These are phyloP conservation scores for Hozukius guyotensis DNA, from an alignment of 2,797 vertebrate genomes.

Conservation along the genomic window DNA sequence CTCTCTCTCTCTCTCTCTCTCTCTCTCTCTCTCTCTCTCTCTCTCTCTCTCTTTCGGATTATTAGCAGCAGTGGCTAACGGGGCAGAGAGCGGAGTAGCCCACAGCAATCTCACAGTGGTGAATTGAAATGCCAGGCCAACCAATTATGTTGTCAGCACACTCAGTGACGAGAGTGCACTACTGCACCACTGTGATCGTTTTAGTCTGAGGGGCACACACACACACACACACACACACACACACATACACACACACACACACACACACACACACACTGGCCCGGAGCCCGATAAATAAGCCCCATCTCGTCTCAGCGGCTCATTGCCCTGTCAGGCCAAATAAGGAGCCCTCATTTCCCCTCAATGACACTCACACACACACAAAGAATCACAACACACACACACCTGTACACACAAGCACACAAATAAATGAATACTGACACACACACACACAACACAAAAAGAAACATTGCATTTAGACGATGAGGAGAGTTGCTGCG, in stretches of 20 bases:
- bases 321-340: constrained; percentile 78
- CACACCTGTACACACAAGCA: not conserved
- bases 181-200: constrained; percentile 65
- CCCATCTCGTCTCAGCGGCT: constrained; percentile 70
- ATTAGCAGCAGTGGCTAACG: constrained; percentile 67
- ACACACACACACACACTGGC: constrained; percentile 25
- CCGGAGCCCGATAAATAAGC: constrained; percentile 72
- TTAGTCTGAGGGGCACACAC: constrained; percentile 53
- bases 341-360: constrained; percentile 66
- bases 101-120: constrained; percentile 67
- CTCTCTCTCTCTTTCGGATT: constrained; percentile 29
- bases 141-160: constrained; percentile 82
- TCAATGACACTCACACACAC: constrained; percentile 37
- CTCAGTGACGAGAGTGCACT: constrained; percentile 59
- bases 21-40: too few relatives aligned
- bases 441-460: constrained; percentile 3
- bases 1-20: constrained; percentile 2
- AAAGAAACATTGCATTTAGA: constrained; percentile 28
- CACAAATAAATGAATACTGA: constrained; percentile 12
- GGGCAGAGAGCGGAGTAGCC: constrained; percentile 71
- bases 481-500: constrained; percentile 3
- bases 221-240: constrained; percentile 17
- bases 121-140: constrained; percentile 78
- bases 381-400: constrained; percentile 7
- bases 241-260: constrained; percentile 22